Evolutionary conservation across 2,113 vertebrate species (phyloP).

Genomic region (Nerophis ophidion): DNA sequence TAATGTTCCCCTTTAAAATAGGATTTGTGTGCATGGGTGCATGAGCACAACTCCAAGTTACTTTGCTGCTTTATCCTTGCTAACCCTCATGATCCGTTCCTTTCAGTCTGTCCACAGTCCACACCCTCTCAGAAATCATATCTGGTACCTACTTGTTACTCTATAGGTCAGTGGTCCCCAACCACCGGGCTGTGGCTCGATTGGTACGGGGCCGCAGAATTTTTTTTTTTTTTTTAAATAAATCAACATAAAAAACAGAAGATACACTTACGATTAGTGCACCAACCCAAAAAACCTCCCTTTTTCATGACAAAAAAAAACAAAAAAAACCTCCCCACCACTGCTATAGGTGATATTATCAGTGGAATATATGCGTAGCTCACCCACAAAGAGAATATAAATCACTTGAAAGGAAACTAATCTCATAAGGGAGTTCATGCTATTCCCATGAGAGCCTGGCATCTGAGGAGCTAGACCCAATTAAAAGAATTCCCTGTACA

Average conservation of each 20-base stretch:
- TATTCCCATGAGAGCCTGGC: conserved; percentile 21
- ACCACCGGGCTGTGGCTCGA: too few relatives aligned
- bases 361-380: conserved; percentile 13
- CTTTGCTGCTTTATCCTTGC: conserved; percentile 42
- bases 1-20: conserved; percentile 22
- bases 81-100: background rate
- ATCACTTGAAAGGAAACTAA: conserved; percentile 38
- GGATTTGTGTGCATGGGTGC: conserved; percentile 8
- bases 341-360: conserved; percentile 12
- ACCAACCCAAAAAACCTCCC: too few relatives aligned
- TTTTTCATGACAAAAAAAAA: too few relatives aligned
- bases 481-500: conserved; percentile 32
- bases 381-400: conserved; percentile 24
- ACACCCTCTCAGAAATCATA: background rate
- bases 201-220: too few relatives aligned
- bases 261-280: too few relatives aligned
- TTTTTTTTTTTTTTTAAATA: too few relatives aligned
- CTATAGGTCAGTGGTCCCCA: too few relatives aligned
- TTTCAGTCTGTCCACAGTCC: background rate
- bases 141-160: background rate
- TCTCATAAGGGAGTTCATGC: conserved; percentile 37
- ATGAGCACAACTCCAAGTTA: conserved; percentile 34
- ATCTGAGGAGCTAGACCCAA: conserved; percentile 27
- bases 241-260: too few relatives aligned
- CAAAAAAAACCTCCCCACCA: too few relatives aligned